phyloP scores from a whole-genome alignment of 2,888 invertebrate species.

The Zhengitettix transpicula region DNA sequence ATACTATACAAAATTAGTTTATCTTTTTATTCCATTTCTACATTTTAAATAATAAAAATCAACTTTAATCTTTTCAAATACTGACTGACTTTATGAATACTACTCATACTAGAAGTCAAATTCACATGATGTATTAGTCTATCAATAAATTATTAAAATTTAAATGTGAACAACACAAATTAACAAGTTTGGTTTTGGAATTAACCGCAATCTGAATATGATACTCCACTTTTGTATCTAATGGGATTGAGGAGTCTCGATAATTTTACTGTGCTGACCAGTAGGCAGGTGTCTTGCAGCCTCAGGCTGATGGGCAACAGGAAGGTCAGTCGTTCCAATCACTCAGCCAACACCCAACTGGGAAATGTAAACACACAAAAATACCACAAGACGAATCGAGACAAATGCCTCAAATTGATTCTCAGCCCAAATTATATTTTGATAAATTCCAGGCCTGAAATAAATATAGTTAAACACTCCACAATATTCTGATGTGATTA shows the following conservation, averaged over 20 bases:
- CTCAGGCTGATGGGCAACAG: constrained; percentile 5
- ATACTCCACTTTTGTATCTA: constrained; percentile 7
- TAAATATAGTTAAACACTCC: background rate
- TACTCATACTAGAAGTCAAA: no score
- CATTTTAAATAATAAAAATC: no score
- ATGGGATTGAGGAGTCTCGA: constrained; percentile 1
- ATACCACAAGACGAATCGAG: constrained; percentile 11
- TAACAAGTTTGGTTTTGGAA: no score
- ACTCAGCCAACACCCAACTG: constrained; percentile 10
- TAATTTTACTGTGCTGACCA: constrained; percentile 7
- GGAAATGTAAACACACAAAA: constrained; percentile 11
- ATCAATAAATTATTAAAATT: no score
- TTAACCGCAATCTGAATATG: background rate
- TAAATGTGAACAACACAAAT: no score
- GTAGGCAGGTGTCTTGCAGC: constrained; percentile 3
- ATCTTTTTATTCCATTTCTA: no score
- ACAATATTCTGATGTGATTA: no score
- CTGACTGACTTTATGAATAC: no score
- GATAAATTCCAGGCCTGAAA: constrained; percentile 1
- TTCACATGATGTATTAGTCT: no score
- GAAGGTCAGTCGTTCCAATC: constrained; percentile 6
- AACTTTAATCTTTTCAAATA: no score
- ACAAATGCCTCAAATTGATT: constrained; percentile 5
- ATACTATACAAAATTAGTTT: no score
- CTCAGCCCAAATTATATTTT: constrained; percentile 1